phyloP scores from a whole-genome alignment of 2,113 vertebrate species.

The Sula dactylatra region DNA sequence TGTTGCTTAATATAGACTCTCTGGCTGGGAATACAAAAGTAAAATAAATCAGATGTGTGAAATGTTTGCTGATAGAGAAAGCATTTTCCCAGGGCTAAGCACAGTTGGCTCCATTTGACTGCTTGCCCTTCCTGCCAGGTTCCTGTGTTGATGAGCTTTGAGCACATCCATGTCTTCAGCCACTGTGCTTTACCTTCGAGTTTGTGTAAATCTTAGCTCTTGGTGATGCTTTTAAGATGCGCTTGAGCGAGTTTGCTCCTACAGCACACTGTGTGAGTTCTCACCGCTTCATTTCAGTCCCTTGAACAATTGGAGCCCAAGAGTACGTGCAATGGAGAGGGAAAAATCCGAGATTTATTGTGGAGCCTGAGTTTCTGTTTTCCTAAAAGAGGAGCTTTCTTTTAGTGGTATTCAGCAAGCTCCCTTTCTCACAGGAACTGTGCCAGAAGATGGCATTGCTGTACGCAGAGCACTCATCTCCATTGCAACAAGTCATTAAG shows the following conservation, averaged over 20 bases:
- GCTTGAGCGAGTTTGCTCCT: not conserved
- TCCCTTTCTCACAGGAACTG: slow-evolving; percentile 64
- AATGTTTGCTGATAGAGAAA: not conserved
- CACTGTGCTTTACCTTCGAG: not conserved
- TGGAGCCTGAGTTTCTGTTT: not conserved
- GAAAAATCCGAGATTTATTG: slow-evolving; percentile 4
- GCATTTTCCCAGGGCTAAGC: not conserved
- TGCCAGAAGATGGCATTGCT: slow-evolving; percentile 72
- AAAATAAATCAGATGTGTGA: not conserved
- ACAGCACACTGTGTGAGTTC: not conserved
- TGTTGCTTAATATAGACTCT: not conserved
- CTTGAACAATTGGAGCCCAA: not conserved
- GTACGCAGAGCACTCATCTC: slow-evolving; percentile 22
- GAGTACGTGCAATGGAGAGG: not conserved
- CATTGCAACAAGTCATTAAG: slow-evolving; percentile 52
- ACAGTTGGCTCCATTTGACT: not conserved
- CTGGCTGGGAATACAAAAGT: not conserved
- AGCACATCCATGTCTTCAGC: not conserved
- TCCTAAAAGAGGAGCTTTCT: slow-evolving; percentile 29
- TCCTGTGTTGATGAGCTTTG: not conserved
- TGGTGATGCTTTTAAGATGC: not conserved
- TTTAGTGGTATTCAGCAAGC: slow-evolving; percentile 4
- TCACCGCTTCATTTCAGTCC: not conserved
- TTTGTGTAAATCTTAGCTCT: not conserved
- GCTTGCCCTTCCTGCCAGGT: not conserved